phyloP scores from a whole-genome alignment of 2,888 invertebrate species.

The Phlogophora meticulosa region DNA sequence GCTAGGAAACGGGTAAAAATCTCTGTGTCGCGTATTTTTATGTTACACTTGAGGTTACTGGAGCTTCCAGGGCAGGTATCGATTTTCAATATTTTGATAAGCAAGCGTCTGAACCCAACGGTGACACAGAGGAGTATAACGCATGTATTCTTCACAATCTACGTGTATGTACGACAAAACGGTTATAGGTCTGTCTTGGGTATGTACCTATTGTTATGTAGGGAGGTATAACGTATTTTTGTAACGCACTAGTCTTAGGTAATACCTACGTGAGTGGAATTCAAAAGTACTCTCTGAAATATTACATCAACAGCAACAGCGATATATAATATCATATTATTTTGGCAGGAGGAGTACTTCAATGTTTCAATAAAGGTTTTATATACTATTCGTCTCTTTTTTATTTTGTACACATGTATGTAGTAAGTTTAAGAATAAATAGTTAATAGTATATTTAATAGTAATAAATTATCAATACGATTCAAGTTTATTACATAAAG shows the following conservation, averaged over 20 bases:
- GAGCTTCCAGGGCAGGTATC: slow-evolving; percentile 48
- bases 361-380: too few species aligned
- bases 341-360: too few species aligned
- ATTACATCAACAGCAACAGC: neutral
- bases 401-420: too few species aligned
- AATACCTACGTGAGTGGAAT: slow-evolving; percentile 8
- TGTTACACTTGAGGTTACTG: slow-evolving; percentile 49
- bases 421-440: too few species aligned
- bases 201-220: slow-evolving; percentile 1
- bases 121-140: slow-evolving; percentile 37
- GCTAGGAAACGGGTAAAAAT: slow-evolving; percentile 28
- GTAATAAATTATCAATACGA: too few species aligned
- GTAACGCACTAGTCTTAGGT: slow-evolving; percentile 2
- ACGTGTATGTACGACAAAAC: neutral
- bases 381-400: too few species aligned
- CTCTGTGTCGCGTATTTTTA: slow-evolving; percentile 44
- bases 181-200: slow-evolving; percentile 7
- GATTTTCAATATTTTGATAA: slow-evolving; percentile 67
- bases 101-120: slow-evolving; percentile 43
- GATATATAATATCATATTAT: neutral
- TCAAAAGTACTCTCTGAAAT: neutral
- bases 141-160: slow-evolving; percentile 26
- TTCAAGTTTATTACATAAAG: too few species aligned
- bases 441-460: too few species aligned
- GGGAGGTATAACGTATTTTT: neutral